These are phyloP conservation scores for Carlito syrichta DNA, from an alignment of 2,113 vertebrate species.

Conservation along the genomic window DNA sequence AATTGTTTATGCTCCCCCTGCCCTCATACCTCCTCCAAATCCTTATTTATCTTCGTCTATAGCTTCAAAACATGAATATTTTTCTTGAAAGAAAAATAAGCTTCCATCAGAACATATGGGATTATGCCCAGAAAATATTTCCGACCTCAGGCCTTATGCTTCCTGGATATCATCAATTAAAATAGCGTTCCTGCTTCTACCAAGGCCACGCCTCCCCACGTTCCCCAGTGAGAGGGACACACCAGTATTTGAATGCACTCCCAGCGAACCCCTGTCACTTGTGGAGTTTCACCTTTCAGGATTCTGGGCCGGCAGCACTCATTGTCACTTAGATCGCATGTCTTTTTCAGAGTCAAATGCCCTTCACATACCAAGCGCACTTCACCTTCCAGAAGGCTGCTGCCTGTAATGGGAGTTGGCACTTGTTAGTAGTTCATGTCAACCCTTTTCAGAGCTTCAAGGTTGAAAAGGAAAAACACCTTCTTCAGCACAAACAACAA, in stretches of 20 bases:
- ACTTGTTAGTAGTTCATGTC: neutral
- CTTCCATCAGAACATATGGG: neutral
- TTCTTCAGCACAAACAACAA: neutral
- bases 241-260: constrained; percentile 33
- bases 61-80: constrained; percentile 14
- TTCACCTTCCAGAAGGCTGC: neutral
- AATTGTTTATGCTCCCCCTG: neutral
- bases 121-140: neutral
- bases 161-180: neutral
- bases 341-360: neutral
- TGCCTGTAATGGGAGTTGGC: neutral
- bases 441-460: neutral
- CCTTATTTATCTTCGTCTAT: neutral
- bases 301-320: neutral
- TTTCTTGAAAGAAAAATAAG: neutral
- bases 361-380: constrained; percentile 19
- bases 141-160: neutral
- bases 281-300: constrained; percentile 26
- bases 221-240: neutral
- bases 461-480: constrained; percentile 5
- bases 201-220: neutral
- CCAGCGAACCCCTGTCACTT: constrained; percentile 40
- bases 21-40: neutral
- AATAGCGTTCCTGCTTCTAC: neutral
- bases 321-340: constrained; percentile 27